Conservation (phyloP, 1,140 invertebrate species). For the Lordiphosa mommai region DNA sequence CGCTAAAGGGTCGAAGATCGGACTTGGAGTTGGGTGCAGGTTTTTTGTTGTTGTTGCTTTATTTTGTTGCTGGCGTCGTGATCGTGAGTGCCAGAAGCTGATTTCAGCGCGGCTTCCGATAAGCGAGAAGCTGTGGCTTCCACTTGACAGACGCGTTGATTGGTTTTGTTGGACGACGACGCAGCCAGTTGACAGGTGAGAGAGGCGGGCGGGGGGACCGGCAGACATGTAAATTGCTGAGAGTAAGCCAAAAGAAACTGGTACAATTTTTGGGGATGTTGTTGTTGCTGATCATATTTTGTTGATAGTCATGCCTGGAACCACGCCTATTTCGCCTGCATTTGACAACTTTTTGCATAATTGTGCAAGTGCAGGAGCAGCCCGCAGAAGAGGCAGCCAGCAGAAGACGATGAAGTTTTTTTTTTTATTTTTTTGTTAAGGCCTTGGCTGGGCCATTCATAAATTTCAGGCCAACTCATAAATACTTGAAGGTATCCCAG, state of each 20-base stretch:
- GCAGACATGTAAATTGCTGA: slow-evolving; percentile 76
- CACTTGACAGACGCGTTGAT: slow-evolving; percentile 75
- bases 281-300: slow-evolving; percentile 56
- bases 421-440: slow-evolving; percentile 21
- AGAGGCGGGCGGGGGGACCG: slow-evolving; percentile 3
- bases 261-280: slow-evolving; percentile 35
- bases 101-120: slow-evolving; percentile 73
- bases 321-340: slow-evolving; percentile 38
- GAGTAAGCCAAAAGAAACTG: slow-evolving; percentile 40
- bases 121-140: slow-evolving; percentile 45
- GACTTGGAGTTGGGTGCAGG: neutral
- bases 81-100: slow-evolving; percentile 79
- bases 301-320: slow-evolving; percentile 54
- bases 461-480: slow-evolving; percentile 58
- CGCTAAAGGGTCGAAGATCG: slow-evolving; percentile 57
- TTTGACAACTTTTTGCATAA: slow-evolving; percentile 77
- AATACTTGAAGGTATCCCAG: slow-evolving; percentile 13
- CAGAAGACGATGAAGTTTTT: neutral
- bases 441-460: slow-evolving; percentile 53
- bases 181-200: slow-evolving; percentile 5
- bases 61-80: slow-evolving; percentile 34
- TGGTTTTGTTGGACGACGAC: slow-evolving; percentile 60
- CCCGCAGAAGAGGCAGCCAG: slow-evolving; percentile 10
- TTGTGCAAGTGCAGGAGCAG: slow-evolving; percentile 9
- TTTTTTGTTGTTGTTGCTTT: slow-evolving; percentile 5